A percentile compares a stretch with the other conserved stretches of the same genome.
phyloP scores from a whole-genome alignment of 2,797 vertebrate species.

The Tolypeutes matacus region DNA sequence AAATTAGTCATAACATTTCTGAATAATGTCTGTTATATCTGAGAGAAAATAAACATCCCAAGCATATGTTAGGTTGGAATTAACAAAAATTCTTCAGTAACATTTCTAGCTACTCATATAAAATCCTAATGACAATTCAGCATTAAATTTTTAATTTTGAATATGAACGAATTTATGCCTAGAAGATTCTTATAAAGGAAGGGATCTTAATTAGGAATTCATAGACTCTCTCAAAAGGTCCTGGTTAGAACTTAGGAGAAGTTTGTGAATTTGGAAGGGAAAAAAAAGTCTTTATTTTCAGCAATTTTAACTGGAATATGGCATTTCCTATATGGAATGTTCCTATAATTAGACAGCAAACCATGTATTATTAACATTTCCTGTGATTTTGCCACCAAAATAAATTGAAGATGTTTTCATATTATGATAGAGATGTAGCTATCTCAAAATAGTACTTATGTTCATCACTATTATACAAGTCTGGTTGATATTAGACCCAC shows the following conservation, averaged over 20 bases:
- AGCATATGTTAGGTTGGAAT: slow-evolving; percentile 5
- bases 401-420: neutral
- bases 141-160: slow-evolving; percentile 23
- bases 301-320: slow-evolving; percentile 32
- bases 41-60: slow-evolving; percentile 42
- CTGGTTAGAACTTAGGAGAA: neutral
- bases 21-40: neutral
- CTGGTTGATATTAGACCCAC: neutral
- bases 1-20: slow-evolving; percentile 16
- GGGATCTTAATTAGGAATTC: neutral
- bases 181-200: slow-evolving; percentile 33
- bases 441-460: neutral
- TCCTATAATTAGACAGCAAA: slow-evolving; percentile 30
- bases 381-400: slow-evolving; percentile 28
- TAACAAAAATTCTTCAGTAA: slow-evolving; percentile 50
- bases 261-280: neutral
- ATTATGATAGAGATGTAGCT: neutral
- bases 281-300: slow-evolving; percentile 14
- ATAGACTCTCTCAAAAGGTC: neutral
- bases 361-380: neutral
- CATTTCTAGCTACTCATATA: slow-evolving; percentile 13
- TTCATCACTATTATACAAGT: neutral
- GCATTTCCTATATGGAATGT: too few species aligned
- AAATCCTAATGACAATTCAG: neutral
- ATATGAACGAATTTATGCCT: slow-evolving; percentile 17